A percentile compares a stretch with the other conserved stretches of the same genome.
Evolutionary conservation across 2,888 invertebrate species (phyloP).

Genomic region (Ennomos erosarius): DNA sequence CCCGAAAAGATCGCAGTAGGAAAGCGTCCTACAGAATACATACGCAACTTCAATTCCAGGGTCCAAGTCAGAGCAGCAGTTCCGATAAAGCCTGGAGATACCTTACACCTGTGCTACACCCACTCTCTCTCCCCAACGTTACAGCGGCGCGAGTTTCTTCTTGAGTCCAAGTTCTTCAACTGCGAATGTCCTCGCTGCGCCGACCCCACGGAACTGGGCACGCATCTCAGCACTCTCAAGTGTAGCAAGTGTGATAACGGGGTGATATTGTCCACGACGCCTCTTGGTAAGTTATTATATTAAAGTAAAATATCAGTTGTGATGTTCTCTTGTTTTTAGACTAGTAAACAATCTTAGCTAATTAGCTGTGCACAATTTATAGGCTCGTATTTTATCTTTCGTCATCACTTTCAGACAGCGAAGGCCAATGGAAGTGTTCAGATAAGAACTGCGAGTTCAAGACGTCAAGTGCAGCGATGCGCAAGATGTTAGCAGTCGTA

Average conservation of each 20-base stretch:
- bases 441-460: constrained; percentile 87
- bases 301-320: too few relatives aligned
- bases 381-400: too few relatives aligned
- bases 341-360: too few relatives aligned
- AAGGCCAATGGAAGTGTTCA: constrained; percentile 88
- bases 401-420: constrained; percentile 71
- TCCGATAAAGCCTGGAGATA: constrained; percentile 86
- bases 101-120: constrained; percentile 91
- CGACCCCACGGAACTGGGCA: constrained; percentile 92
- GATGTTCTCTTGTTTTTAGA: too few relatives aligned
- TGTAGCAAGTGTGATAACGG: constrained; percentile 92
- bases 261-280: constrained; percentile 86
- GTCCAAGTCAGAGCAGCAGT: constrained; percentile 89
- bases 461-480: constrained; percentile 86
- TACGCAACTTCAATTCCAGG: constrained; percentile 60
- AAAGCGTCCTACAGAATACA: too few relatives aligned
- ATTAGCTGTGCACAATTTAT: too few relatives aligned
- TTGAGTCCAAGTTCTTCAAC: constrained; percentile 91
- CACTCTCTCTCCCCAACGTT: constrained; percentile 90
- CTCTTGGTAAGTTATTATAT: constrained; percentile 83
- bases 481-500: constrained; percentile 86
- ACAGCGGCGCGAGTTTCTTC: constrained; percentile 88
- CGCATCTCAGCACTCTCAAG: constrained; percentile 91
- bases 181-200: constrained; percentile 91
- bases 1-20: too few relatives aligned